Evolutionary conservation across 2,113 vertebrate genomes (phyloP).

Genomic region (Aplodontia rufa): DNA sequence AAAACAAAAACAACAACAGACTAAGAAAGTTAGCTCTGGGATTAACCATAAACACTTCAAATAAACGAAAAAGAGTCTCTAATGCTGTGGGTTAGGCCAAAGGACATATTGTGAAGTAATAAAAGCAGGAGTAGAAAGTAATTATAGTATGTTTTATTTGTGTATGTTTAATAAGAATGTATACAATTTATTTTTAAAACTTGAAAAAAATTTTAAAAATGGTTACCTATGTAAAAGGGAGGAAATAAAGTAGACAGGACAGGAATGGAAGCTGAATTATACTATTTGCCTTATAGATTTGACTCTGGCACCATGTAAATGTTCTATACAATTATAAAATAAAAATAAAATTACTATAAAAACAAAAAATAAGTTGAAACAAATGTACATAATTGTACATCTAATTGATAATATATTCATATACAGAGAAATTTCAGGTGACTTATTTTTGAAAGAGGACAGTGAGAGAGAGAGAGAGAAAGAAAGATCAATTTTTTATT

Average conservation of each 20-base stretch:
- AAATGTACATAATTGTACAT: neutral
- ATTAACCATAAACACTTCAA: too few relatives aligned
- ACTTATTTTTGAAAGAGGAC: too few relatives aligned
- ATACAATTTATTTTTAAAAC: neutral
- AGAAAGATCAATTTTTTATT: too few relatives aligned
- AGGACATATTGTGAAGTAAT: neutral
- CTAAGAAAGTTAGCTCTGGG: too few relatives aligned
- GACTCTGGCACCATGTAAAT: neutral
- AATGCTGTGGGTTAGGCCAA: too few relatives aligned
- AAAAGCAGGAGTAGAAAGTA: neutral
- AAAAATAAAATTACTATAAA: neutral
- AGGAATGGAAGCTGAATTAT: neutral
- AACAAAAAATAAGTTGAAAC: neutral
- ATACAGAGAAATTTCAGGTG: neutral
- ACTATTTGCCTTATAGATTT: neutral
- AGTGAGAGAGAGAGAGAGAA: too few relatives aligned
- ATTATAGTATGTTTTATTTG: neutral
- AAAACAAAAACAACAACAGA: too few relatives aligned
- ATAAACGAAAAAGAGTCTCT: too few relatives aligned
- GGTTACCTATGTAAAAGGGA: neutral
- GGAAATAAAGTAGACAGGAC: neutral
- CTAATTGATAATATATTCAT: neutral
- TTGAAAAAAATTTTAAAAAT: neutral
- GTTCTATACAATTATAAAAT: conserved; percentile 11
- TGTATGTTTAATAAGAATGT: neutral